Conservation (phyloP, 35 echinoderm and acorn worm genomes). For the Holothuria glaberrima region DNA sequence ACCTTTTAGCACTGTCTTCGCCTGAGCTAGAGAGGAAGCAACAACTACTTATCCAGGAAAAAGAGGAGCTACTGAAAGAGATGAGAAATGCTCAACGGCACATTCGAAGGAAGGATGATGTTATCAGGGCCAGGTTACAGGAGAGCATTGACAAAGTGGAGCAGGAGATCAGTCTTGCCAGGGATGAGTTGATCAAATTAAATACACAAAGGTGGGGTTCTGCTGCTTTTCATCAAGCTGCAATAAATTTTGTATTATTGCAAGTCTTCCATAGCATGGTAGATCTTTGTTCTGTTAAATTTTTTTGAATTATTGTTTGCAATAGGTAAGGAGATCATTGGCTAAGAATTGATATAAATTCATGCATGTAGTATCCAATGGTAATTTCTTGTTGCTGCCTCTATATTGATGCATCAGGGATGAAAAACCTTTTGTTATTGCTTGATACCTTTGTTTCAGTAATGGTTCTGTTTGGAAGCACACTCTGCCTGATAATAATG, state of each 20-base stretch:
- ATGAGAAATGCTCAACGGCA: slow-evolving; percentile 63
- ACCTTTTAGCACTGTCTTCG: background rate
- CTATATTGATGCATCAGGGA: too few relatives aligned
- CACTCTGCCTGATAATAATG: background rate
- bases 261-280: too few relatives aligned
- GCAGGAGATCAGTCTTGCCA: slow-evolving; percentile 56
- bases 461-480: background rate
- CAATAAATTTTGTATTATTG: too few relatives aligned
- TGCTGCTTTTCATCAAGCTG: background rate
- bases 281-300: too few relatives aligned
- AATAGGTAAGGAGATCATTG: too few relatives aligned
- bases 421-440: too few relatives aligned
- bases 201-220: slow-evolving; percentile 57
- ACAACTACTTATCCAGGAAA: slow-evolving; percentile 75
- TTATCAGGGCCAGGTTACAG: slow-evolving; percentile 41
- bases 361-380: too few relatives aligned
- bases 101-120: slow-evolving; percentile 72
- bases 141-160: slow-evolving; percentile 51
- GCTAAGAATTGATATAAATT: too few relatives aligned
- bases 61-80: slow-evolving; percentile 74
- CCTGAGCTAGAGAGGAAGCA: slow-evolving; percentile 69
- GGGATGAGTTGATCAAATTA: slow-evolving; percentile 43
- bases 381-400: too few relatives aligned
- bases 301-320: too few relatives aligned
- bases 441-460: background rate